Conservation (phyloP, 2,888 invertebrate genomes). For the Chorisops tibialis region DNA sequence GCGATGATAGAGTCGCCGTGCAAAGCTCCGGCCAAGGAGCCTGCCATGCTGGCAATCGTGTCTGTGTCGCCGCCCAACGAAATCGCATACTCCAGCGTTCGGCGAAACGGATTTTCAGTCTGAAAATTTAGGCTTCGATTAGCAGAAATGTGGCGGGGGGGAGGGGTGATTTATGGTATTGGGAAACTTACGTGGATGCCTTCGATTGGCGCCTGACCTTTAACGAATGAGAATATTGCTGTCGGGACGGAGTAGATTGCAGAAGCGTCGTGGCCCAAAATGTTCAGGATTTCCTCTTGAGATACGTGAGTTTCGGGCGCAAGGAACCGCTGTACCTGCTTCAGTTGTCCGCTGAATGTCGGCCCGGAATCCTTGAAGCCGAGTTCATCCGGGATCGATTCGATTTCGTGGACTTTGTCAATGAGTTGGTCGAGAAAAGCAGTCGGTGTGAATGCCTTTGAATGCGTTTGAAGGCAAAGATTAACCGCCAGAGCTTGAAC, state of each 20-base stretch:
- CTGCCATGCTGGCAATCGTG: conserved; percentile 73
- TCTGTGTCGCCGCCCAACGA: conserved; percentile 74
- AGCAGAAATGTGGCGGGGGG: no score
- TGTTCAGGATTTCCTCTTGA: conserved; percentile 55
- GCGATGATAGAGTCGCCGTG: conserved; percentile 59
- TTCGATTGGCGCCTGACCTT: conserved; percentile 54
- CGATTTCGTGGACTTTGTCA: conserved; percentile 56
- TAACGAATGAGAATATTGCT: conserved; percentile 67
- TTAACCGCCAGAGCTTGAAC: conserved; percentile 60
- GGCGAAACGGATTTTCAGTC: conserved; percentile 59
- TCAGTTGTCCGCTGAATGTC: conserved; percentile 58
- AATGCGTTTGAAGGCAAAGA: conserved; percentile 54
- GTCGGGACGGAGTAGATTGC: conserved; percentile 71
- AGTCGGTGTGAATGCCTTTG: conserved; percentile 52
- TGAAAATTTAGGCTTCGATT: conserved; percentile 36
- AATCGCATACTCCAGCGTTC: conserved; percentile 67
- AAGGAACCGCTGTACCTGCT: conserved; percentile 55
- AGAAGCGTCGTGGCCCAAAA: conserved; percentile 60
- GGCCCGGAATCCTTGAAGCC: conserved; percentile 50
- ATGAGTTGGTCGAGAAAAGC: conserved; percentile 55
- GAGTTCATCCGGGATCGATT: conserved; percentile 44
- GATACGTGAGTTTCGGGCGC: conserved; percentile 48
- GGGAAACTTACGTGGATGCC: conserved; percentile 51
- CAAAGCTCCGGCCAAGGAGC: conserved; percentile 66
- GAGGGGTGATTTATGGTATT: no score